phyloP scores from a whole-genome alignment of 2,113 vertebrate genomes.

The Dromiciops gliroides region DNA sequence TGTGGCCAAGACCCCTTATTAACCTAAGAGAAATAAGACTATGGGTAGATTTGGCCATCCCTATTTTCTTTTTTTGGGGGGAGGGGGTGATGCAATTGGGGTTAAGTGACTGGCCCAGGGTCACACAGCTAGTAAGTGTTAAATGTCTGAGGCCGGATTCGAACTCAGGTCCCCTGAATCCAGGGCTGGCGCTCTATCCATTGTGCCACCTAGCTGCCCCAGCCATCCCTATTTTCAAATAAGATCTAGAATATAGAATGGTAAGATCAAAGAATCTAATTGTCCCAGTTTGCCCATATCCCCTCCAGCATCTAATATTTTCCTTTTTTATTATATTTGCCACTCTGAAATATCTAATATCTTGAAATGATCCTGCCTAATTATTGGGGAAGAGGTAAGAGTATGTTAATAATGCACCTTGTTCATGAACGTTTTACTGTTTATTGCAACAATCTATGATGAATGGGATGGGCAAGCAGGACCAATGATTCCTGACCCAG shows the following conservation, averaged over 20 bases:
- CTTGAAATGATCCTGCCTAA: neutral
- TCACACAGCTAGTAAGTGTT: no score
- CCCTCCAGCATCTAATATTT: no score
- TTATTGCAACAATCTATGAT: neutral
- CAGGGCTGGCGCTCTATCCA: no score
- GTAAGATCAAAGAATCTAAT: neutral
- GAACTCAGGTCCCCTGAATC: no score
- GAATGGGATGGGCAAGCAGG: neutral
- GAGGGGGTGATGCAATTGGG: no score
- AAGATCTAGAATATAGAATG: neutral
- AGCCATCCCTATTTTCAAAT: neutral
- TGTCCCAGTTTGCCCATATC: no score
- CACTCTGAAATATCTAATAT: neutral
- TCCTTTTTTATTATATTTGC: no score
- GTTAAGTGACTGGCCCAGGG: no score
- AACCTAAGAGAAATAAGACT: neutral
- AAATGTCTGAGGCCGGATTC: no score
- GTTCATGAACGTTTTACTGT: neutral
- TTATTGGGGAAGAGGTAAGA: neutral
- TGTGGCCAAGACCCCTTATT: neutral
- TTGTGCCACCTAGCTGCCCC: no score
- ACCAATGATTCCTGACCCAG: neutral
- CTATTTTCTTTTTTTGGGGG: no score
- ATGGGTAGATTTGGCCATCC: neutral
- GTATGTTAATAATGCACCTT: neutral